A percentile compares a stretch with the other conserved stretches of the same genome.
Conservation (phyloP, 2,888 invertebrate genomes). For the Tenthredo notha region DNA sequence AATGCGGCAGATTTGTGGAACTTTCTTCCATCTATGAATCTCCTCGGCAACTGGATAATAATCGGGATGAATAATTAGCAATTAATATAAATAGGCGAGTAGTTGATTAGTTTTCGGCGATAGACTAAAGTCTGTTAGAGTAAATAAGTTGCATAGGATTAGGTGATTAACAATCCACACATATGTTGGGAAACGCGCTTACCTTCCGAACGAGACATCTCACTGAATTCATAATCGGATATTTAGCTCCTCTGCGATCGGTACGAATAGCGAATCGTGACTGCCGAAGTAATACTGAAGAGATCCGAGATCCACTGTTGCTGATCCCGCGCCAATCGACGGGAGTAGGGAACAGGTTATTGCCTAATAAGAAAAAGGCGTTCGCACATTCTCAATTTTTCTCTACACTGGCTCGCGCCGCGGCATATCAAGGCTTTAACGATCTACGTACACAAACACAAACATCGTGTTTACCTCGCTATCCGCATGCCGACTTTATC, state of each 20-base stretch:
- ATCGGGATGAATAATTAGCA: not conserved
- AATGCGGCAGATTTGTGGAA: slow-evolving; percentile 62
- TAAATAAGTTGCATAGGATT: not conserved
- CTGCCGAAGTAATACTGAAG: slow-evolving; percentile 10
- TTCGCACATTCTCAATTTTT: not conserved
- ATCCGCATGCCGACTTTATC: not conserved
- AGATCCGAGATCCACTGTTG: not conserved
- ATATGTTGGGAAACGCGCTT: not conserved
- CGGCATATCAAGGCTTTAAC: not conserved
- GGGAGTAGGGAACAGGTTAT: not conserved
- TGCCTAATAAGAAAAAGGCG: not conserved
- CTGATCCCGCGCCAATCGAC: not conserved
- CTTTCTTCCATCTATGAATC: slow-evolving; percentile 60
- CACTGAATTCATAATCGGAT: slow-evolving; percentile 24
- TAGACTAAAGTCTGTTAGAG: not conserved
- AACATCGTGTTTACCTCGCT: not conserved
- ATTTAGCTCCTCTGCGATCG: not conserved
- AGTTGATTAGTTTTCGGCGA: not conserved
- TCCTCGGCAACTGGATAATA: slow-evolving; percentile 62
- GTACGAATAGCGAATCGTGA: not conserved
- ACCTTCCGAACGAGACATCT: slow-evolving; percentile 27
- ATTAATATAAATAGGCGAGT: not conserved
- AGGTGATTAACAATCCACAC: not conserved
- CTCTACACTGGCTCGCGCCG: not conserved
- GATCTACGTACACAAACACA: not conserved